Base-by-base conservation (phyloP, 2,113 vertebrate genomes). In the Brienomyrus longianalis region DNA sequence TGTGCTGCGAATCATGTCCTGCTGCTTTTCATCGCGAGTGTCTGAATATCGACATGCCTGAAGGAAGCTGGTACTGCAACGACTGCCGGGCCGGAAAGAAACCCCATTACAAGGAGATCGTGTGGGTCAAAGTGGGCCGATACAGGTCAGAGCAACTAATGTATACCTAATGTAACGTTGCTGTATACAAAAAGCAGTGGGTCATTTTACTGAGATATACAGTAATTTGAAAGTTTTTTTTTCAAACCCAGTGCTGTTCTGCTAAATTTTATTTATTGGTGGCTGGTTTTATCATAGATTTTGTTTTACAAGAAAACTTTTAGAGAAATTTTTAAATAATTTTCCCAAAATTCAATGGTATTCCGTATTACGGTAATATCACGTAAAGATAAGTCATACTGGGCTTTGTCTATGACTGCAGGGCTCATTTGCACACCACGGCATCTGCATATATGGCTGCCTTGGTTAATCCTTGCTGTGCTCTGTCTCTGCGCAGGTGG, bases 31-130 rank as follows among this genome's bases (percentile, higher is more conserved):
- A 99, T 93, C 97, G 95, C 77, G 98, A 99, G 93, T 99, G 98
- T 96, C 96, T 99, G 93, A 99, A 97, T 92, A 99, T 99, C 62
- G 98, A 99, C 90, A 99, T 99, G 96, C 98, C 98, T 39, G 97
- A 99, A 93, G 98, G 98, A 90, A 99, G 96, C 94, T 99, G 98
- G 98, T 99, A 97, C 93, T 99, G 98, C 93, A 99, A 99, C 15
- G 98, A 99, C 92, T 99, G 98, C 93, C 98, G 97, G 92, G 97
- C 98, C 86, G 98, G 98, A 91, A 99, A 98, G 96, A 98, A 97
- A 90, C 98, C 98, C 39, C 98, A 98, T 90, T 98, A 98, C 91
- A 98, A 98, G 92, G 98, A 99, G 94, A 97, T 99, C 83, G 96
- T 99, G 86, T 99, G 98, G 98, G 98, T 99, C 88, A 99, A 99